These are phyloP conservation scores for Scaptomyza flava DNA, from an alignment of 2,888 invertebrate genomes.

Conservation along the genomic window DNA sequence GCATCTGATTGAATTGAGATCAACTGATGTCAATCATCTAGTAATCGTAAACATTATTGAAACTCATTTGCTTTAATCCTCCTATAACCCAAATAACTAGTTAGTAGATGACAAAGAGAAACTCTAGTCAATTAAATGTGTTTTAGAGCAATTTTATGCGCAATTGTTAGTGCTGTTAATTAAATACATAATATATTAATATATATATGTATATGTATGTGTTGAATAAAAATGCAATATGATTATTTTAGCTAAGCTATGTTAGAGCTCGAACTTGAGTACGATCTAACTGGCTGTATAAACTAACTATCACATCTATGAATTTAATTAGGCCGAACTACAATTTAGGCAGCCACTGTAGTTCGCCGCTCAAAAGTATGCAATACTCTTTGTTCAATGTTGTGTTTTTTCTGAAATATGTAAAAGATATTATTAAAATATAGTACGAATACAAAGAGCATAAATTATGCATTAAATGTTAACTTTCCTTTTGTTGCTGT, in stretches of 20 bases:
- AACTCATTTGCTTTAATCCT: conserved; percentile 50
- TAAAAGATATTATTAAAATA: conserved; percentile 37
- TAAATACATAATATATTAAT: conserved; percentile 44
- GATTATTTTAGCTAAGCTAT: conserved; percentile 44
- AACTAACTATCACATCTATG: conserved; percentile 7
- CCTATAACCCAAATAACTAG: conserved; percentile 28
- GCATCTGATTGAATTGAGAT: not conserved
- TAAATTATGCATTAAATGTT: conserved; percentile 44
- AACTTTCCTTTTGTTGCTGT: conserved; percentile 64
- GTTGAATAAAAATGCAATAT: conserved; percentile 27
- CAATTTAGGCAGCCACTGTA: conserved; percentile 22
- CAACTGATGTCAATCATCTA: conserved; percentile 60
- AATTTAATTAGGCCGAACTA: conserved; percentile 9
- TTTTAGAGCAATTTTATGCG: conserved; percentile 78
- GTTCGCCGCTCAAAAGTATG: conserved; percentile 61
- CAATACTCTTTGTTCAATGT: conserved; percentile 56
- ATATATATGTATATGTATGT: conserved; percentile 6
- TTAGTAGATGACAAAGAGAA: conserved; percentile 59
- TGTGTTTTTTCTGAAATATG: conserved; percentile 36
- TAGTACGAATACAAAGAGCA: conserved; percentile 7
- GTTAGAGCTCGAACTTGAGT: conserved; percentile 40
- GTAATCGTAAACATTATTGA: conserved; percentile 18
- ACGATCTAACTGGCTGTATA: conserved; percentile 13
- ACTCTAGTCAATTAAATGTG: conserved; percentile 77
- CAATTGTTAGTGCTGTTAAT: conserved; percentile 71